Evolutionary conservation across 2,113 vertebrate genomes (phyloP), one percentile per base, ranked within the genome.

Genomic region (Petromus typicus): DNA sequence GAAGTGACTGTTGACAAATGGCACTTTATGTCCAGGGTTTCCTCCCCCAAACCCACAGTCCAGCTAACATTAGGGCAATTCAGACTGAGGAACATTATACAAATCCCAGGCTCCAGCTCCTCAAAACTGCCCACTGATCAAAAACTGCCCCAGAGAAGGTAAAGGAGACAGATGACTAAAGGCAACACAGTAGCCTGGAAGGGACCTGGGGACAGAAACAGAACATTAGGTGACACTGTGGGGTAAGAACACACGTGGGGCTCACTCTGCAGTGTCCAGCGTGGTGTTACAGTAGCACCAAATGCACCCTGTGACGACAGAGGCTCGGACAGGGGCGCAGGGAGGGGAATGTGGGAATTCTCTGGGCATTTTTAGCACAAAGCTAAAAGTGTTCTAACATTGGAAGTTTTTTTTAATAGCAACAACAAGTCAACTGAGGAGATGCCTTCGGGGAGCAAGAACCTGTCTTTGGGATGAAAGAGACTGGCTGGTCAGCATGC

Each of bases 331-430:
- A 20, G 43, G 12, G 34, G 9, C 34, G 17, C 16, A n/a, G 22
- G 40, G 11, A 8, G n/a, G 17, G 7, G 12, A 20, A 3, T 10
- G 1, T 0, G 11, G 32, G 23, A 64, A 11, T 30, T 61, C 34
- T 87, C 75, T 30, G 23, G 1, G 3, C 22, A 57, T 64, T 22
- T 63, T 83, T 37, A 37, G 43, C 20, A 34, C 5, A 27, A 34
- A 90, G 40, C 7, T 76, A 69, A 95, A 83, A 12, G 32, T 17
- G 3, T 45, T 69, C 30, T 64, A 83, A 86, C 69, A 64, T 40
- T 37, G 17, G 8, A 76, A 69, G 22, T 6, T 71, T 51, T 43
- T 32, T 27, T n/a, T n/a, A 67, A 66, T 10, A 56, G 32, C 57
- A 83, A 61, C 45, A 66, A 54, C 16, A 20, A 66, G 37, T 40